Evolutionary conservation across 2,888 invertebrate genomes (phyloP), one percentile per base, ranked within the genome.

Genomic region (Drosophila imparisetae): DNA sequence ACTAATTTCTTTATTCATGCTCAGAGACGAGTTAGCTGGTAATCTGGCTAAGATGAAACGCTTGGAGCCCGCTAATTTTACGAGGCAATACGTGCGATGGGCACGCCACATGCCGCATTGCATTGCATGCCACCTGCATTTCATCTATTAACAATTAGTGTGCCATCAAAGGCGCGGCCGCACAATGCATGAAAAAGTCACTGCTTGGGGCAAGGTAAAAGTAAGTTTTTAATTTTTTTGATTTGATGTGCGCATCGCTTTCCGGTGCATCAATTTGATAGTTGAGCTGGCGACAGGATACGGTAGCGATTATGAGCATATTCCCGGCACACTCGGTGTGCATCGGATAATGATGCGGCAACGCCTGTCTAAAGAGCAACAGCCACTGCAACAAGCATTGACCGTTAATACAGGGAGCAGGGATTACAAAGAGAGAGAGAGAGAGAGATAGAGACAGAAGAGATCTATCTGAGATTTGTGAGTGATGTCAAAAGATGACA

Each of bases 91-190:
- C 10, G 24, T 60, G 80, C 63, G 72, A 42, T 68, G 67, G 53
- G 69, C 70, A 71, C 54, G 83, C 55, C 62, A 66, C 55, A 55
- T 54, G 54, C 54, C 27, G 32, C 55, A 55, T 48, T 11, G 18
- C 72, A 75, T 53, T 55, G 58, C 69, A 72, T 62, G 70, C 75
- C 54, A 72, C 75, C 67, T 88, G 89, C 75, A 81, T 83, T 77
- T 75, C 85, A 85, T 85, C 88, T 86, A 88, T 85, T 85, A 88
- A 79, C 81, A 85, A 85, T 85, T 85, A 85, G 85, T 75, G 89
- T 76, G 81, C 57, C 83, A 74, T 80, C 83, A 83, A 86, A 79
- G 80, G 69, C 48, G 80, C 69, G 79, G 64, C 77, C 48, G 72
- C 67, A 55, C 68, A 53, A 15, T 49, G 73, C 61, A 45, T 42